Evolutionary conservation across 1,140 invertebrate genomes (phyloP).

Genomic region (Oryctes rhinoceros): DNA sequence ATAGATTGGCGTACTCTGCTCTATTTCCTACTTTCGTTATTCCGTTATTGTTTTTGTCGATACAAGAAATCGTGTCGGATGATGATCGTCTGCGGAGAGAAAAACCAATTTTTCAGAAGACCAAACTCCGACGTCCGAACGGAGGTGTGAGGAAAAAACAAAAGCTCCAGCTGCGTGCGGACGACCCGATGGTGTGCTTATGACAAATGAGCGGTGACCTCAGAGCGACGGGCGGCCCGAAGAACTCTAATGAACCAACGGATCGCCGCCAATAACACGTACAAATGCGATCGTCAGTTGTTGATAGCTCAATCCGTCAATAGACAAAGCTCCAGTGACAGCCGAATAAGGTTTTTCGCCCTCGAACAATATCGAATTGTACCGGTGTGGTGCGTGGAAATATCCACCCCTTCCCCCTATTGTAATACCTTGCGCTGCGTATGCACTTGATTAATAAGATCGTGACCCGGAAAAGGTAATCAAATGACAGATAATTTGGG

Average conservation of each 20-base stretch:
- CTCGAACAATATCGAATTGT: slow-evolving; percentile 51
- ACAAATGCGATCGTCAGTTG: slow-evolving; percentile 57
- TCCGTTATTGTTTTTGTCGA: background rate
- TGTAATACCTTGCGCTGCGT: slow-evolving; percentile 17
- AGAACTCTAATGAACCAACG: slow-evolving; percentile 52
- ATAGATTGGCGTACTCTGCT: too few relatives aligned
- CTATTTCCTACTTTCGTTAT: too few relatives aligned
- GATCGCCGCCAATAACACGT: slow-evolving; percentile 54
- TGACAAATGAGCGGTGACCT: slow-evolving; percentile 57
- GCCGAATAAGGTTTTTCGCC: slow-evolving; percentile 48
- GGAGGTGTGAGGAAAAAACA: slow-evolving; percentile 43
- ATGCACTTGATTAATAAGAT: slow-evolving; percentile 27
- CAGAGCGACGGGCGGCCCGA: slow-evolving; percentile 50
- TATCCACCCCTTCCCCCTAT: background rate
- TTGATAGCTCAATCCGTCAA: slow-evolving; percentile 59
- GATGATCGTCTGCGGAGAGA: background rate
- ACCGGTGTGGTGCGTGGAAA: slow-evolving; percentile 23
- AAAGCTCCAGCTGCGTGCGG: slow-evolving; percentile 39
- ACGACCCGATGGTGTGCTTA: slow-evolving; percentile 49
- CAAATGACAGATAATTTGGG: slow-evolving; percentile 30
- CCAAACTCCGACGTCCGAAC: slow-evolving; percentile 24
- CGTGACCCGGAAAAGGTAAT: slow-evolving; percentile 18
- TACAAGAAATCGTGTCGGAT: background rate
- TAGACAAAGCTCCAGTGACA: slow-evolving; percentile 52
- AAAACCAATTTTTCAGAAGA: slow-evolving; percentile 22